Percentiles rank a stretch among this genome's conserved stretches.
These are phyloP conservation scores for Hyles euphorbiae DNA, from an alignment of 1,140 invertebrate genomes.

Conservation along the genomic window DNA sequence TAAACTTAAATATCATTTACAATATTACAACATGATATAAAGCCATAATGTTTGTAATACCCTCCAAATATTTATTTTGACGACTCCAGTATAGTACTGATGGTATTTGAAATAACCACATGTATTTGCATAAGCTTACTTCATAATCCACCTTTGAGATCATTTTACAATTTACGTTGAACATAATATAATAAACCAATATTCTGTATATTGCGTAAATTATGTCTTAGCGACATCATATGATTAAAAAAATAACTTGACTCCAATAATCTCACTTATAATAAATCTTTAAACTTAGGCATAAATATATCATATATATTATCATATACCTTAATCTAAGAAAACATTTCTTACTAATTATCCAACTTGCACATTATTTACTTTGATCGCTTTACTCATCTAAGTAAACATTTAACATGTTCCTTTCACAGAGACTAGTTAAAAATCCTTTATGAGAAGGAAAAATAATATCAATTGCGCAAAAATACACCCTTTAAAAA, in stretches of 20 bases:
- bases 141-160: conserved; percentile 32
- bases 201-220: conserved; percentile 5
- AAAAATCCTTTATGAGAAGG: too few species aligned
- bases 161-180: conserved; percentile 23
- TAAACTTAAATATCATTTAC: neutral
- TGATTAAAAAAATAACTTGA: conserved; percentile 9
- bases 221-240: neutral
- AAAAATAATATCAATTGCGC: too few species aligned
- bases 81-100: too few species aligned
- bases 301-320: conserved; percentile 3
- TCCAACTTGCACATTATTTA: too few species aligned
- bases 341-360: neutral
- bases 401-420: too few species aligned
- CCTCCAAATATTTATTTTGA: too few species aligned
- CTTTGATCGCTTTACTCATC: too few species aligned
- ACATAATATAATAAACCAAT: conserved; percentile 1
- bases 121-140: conserved; percentile 20
- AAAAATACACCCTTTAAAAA: too few species aligned
- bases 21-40: conserved; percentile 9
- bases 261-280: conserved; percentile 35
- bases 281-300: conserved; percentile 20
- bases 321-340: neutral
- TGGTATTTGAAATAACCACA: conserved; percentile 21
- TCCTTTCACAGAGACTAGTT: too few species aligned
- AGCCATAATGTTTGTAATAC: too few species aligned